Base-by-base conservation (phyloP, 2,888 invertebrate genomes). In the Epistrophe eligans region DNA sequence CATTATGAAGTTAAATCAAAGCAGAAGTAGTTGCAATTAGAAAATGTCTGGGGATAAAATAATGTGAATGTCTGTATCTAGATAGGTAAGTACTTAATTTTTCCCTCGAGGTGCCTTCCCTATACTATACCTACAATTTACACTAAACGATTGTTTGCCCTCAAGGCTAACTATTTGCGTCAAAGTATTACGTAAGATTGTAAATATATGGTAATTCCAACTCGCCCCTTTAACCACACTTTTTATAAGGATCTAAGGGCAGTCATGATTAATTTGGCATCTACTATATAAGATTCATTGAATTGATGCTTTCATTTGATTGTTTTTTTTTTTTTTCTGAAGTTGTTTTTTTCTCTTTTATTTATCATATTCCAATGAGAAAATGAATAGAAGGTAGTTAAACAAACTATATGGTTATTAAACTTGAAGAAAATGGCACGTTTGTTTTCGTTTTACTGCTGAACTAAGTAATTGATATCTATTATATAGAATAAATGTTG, bases 141-240 rank as follows among this genome's bases (percentile, higher is more conserved):
- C n/a, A 43, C 4, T 43, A 28, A 45, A 40, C 19, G 60, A 71
- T 52, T 67, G 28, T 60, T 70, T 70, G 74, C 82, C 73, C 71
- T 11, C 8, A 28, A 50, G 67, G 67, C 67, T 64, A 79, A 79
- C 70, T 74, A 62, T 64, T 84, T 84, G 64, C 84, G 84, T 84
- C 84, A 84, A 71, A 28, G 38, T 15, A 48, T 72, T 24, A 55
- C 62, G 67, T 4, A 60, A 62, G 6, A 35, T n/a, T 71, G 57
- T 79, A 76, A 79, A 71, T 79, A 62, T 24, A 64, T 52, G 50
- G 67, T 52, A 52, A 15, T 70, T 70, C 24, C 48, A 13, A 35
- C 57, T 64, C 55, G 17, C 32, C 28, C 45, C 52, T 52, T 50
- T 43, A 55, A 48, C 40, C 15, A 38, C 66, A 32, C n/a, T 40